These are phyloP conservation scores for roundworm (Caenorhabditis elegans) DNA, from an alignment of 1,140 invertebrate genomes.

Conservation along the genomic window WBcel235 BX284603.4:8133501-8134000, in stretches of 20 bases:
- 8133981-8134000: too few relatives aligned
- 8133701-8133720: background rate
- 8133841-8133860: constrained; percentile 52
- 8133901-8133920: too few relatives aligned
- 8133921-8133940: too few relatives aligned
- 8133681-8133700: constrained; percentile 17
- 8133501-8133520: background rate
- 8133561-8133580: background rate
- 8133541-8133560: background rate
- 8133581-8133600: background rate
- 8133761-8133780: constrained; percentile 50
- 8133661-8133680: constrained; percentile 19
- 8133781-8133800: constrained; percentile 51
- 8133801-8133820: constrained; percentile 54
- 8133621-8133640: background rate
- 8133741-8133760: constrained; percentile 39
- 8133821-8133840: constrained; percentile 48
- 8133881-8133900: too few relatives aligned
- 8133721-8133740: background rate
- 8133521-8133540: background rate
- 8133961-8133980: too few relatives aligned
- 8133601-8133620: background rate
- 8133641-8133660: too few relatives aligned
- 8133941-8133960: too few relatives aligned
- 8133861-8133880: constrained; percentile 45